Evolutionary conservation across 2,888 invertebrate genomes (phyloP).

Genomic region (Eilema griseolum): DNA sequence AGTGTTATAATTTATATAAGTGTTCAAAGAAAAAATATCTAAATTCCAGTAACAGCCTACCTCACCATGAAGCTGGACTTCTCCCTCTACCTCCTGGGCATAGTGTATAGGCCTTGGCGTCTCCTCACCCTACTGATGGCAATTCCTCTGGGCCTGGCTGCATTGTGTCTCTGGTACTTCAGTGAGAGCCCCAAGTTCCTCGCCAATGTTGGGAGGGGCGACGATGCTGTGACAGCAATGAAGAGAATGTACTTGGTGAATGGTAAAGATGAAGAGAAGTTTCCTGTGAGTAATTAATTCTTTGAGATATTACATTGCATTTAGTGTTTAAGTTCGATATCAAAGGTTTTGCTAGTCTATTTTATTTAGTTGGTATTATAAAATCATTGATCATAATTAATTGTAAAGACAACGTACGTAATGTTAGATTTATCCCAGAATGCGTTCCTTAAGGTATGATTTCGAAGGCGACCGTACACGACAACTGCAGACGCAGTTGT

Average conservation of each 20-base stretch:
- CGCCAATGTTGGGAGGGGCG: constrained; percentile 88
- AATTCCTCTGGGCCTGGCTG: constrained; percentile 88
- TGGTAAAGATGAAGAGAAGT: constrained; percentile 68
- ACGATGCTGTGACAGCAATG: constrained; percentile 88
- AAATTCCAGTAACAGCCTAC: constrained; percentile 71
- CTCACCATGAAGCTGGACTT: constrained; percentile 76
- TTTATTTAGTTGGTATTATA: no score
- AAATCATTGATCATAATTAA: no score
- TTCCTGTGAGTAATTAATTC: constrained; percentile 63
- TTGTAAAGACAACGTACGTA: no score
- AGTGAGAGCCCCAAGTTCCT: constrained; percentile 93
- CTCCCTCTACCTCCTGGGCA: constrained; percentile 65
- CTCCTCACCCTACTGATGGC: constrained; percentile 82
- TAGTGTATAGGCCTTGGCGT: constrained; percentile 75
- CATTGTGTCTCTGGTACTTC: constrained; percentile 85
- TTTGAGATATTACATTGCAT: background rate
- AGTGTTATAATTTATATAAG: no score
- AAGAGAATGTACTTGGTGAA: constrained; percentile 87
- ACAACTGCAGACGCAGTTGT: no score
- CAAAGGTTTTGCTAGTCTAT: no score
- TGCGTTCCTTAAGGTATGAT: no score
- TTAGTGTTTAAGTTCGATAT: no score
- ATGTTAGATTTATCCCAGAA: no score
- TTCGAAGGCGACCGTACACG: no score
- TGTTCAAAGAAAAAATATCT: no score